Evolutionary conservation across 2,888 invertebrate species (phyloP).

Genomic region (Oscheius myriophilus): DNA sequence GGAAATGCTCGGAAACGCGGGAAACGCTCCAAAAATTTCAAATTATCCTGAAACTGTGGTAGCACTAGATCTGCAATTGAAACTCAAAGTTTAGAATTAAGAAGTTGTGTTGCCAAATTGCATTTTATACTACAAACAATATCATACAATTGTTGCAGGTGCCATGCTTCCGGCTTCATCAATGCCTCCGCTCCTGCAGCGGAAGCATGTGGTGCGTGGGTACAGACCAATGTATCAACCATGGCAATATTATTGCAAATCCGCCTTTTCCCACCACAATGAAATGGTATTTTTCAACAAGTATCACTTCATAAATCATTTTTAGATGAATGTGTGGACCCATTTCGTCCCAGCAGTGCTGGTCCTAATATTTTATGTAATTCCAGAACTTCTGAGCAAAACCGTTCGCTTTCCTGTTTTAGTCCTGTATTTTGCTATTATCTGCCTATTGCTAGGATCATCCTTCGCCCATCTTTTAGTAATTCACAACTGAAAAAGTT

Average conservation of each 20-base stretch:
- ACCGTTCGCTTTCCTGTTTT: conserved; percentile 54
- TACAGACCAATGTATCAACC: conserved; percentile 63
- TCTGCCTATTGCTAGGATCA: conserved; percentile 54
- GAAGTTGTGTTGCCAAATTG: no score
- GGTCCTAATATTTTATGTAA: conserved; percentile 52
- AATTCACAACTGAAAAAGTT: no score
- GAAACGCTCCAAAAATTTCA: no score
- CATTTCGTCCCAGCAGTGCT: conserved; percentile 60
- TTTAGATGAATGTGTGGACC: conserved; percentile 67
- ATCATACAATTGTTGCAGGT: neutral
- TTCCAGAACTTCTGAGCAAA: conserved; percentile 49
- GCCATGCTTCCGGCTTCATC: conserved; percentile 32
- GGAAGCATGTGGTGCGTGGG: conserved; percentile 55
- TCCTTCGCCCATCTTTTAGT: conserved; percentile 62
- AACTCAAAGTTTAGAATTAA: no score
- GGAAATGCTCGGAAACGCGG: no score
- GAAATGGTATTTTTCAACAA: conserved; percentile 52
- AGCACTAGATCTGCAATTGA: no score
- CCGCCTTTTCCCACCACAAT: conserved; percentile 63
- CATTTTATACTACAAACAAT: no score
- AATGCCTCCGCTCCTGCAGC: conserved; percentile 53
- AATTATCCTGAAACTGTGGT: no score
- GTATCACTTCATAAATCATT: neutral
- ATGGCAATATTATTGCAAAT: conserved; percentile 55
- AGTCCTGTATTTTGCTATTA: conserved; percentile 55